Evolutionary conservation across 1,140 invertebrate species (phyloP).

Genomic region (Scaptomyza graminum): DNA sequence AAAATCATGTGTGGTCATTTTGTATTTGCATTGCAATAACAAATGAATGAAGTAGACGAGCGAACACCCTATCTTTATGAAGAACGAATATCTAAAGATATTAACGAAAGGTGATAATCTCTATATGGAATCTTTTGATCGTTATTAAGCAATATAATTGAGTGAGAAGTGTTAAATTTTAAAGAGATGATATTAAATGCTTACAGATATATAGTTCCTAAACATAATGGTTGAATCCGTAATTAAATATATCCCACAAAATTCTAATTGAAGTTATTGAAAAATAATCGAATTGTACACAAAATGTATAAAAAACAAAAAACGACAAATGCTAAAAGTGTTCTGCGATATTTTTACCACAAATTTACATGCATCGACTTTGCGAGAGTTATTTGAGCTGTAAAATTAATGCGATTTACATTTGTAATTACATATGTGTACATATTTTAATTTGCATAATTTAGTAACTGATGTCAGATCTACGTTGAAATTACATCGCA

Average conservation of each 20-base stretch:
- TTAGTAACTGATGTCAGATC: constrained; percentile 59
- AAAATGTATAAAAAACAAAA: constrained; percentile 1
- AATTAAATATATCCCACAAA: background rate
- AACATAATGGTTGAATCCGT: too few relatives aligned
- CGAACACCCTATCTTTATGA: background rate
- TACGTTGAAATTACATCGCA: constrained; percentile 10
- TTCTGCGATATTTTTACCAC: constrained; percentile 67
- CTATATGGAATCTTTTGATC: background rate
- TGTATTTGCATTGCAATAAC: constrained; percentile 28
- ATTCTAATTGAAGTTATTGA: background rate
- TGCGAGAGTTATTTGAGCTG: constrained; percentile 42
- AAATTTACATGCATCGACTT: constrained; percentile 74
- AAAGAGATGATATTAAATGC: too few relatives aligned
- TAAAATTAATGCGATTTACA: constrained; percentile 78
- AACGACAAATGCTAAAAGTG: constrained; percentile 31
- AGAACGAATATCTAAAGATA: too few relatives aligned
- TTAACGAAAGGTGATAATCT: background rate
- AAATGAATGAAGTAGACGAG: background rate
- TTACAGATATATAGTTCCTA: too few relatives aligned
- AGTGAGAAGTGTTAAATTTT: too few relatives aligned
- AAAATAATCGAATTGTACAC: constrained; percentile 37
- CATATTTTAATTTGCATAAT: constrained; percentile 82
- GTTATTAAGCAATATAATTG: too few relatives aligned
- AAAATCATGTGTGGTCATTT: constrained; percentile 74
- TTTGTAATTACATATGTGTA: constrained; percentile 79